Evolutionary conservation across 1,140 invertebrate genomes (phyloP), one percentile per base, ranked within the genome.

Genomic region (Microplitis mediator): DNA sequence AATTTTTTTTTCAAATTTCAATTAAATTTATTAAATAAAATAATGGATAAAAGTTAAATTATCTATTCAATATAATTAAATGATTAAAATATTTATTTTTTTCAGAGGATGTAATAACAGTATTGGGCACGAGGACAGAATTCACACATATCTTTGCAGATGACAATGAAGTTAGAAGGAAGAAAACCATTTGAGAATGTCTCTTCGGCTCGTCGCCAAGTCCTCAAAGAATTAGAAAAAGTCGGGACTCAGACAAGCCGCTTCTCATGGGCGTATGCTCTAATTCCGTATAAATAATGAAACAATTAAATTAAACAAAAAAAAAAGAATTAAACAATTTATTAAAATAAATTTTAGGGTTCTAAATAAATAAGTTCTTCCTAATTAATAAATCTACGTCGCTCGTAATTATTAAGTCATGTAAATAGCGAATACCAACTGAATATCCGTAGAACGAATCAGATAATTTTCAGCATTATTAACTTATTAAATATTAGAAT

Each of bases 121-220:
- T 76, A 16, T 51, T 85, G 6, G 75, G 76, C 34, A 74, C 64
- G 1, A 73, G 77, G 14, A 45, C 82, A 4, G 84, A 85, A 62
- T 82, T 76, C 14, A 56, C 75, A 1, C 79, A 85, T 66, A 67
- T 84, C 35, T 84, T 83, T 63, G 68, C 32, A 5, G 74, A 32
- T 4, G 77, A 36, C 34, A 71, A 54, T 50, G 81, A 82, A 13
- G 72, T 35, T 4, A 79, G 74, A 36, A 77, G 72, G 62, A 80
- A 84, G 67, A 85, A 85, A 67, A 74, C 69, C 73, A 84, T 85
- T 82, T 85, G 84, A 85, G 81, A 84, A 54, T 82, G 78, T 76
- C 81, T 84, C 9, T 80, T 79, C 52, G 62, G 75, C 74, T 76
- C 79, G 73, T 78, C 78, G 63, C 70, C 75, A 63, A 73, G 58